Evolutionary conservation across 2,797 vertebrate species (phyloP).

Genomic region (Pseudochirops corinnae): DNA sequence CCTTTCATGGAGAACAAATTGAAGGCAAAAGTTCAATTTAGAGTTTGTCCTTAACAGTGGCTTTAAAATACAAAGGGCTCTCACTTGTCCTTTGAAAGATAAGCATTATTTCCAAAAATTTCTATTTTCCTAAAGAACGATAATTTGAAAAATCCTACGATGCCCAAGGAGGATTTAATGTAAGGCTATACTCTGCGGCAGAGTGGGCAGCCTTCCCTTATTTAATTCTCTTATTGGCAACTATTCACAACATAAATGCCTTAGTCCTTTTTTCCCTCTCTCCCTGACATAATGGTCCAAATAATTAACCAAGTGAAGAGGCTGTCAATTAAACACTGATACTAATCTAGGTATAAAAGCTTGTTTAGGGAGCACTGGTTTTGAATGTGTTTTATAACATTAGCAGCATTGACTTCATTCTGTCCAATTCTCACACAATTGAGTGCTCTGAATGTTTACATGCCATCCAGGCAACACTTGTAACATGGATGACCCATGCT

Average conservation of each 20-base stretch:
- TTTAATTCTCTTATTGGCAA: slow-evolving; percentile 84
- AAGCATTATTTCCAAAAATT: slow-evolving; percentile 66
- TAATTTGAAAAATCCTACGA: slow-evolving; percentile 74
- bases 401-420: slow-evolving; percentile 85
- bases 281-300: slow-evolving; percentile 83
- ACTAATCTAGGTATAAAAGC: slow-evolving; percentile 89
- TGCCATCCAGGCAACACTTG: slow-evolving; percentile 85
- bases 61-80: slow-evolving; percentile 73
- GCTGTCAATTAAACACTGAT: slow-evolving; percentile 91
- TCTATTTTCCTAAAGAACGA: slow-evolving; percentile 78
- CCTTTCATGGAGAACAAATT: slow-evolving; percentile 47
- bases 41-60: slow-evolving; percentile 58
- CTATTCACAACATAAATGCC: slow-evolving; percentile 86
- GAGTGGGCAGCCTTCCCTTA: slow-evolving; percentile 71
- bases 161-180: slow-evolving; percentile 70
- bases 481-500: slow-evolving; percentile 78
- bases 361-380: slow-evolving; percentile 85
- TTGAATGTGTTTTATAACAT: slow-evolving; percentile 85
- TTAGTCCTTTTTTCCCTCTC: slow-evolving; percentile 83
- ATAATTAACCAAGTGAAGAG: slow-evolving; percentile 91
- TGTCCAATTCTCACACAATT: slow-evolving; percentile 87
- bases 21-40: slow-evolving; percentile 65
- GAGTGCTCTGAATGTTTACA: slow-evolving; percentile 87
- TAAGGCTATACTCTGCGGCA: slow-evolving; percentile 65
- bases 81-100: slow-evolving; percentile 73